These are phyloP conservation scores for Anas georgica DNA, from an alignment of 2,797 vertebrate genomes.

Conservation along the genomic window DNA sequence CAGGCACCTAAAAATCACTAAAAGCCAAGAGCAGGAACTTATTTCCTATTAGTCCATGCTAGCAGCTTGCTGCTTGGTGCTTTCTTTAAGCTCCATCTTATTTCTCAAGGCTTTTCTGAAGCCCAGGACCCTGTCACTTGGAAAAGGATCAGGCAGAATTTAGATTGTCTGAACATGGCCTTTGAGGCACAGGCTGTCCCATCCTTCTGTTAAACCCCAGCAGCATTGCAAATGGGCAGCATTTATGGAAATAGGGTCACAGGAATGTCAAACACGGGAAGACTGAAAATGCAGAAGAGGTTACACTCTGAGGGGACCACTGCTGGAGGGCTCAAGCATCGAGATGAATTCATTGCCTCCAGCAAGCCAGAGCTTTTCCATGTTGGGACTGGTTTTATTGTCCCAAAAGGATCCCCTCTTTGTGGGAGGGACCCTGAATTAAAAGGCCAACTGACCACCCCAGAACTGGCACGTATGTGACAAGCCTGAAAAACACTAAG, in stretches of 20 bases:
- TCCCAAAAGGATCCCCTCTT: background rate
- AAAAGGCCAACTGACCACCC: background rate
- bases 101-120: background rate
- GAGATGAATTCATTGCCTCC: background rate
- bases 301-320: fast-evolving
- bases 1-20: background rate
- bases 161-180: background rate
- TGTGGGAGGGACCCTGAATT: background rate
- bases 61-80: background rate
- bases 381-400: background rate
- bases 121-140: fast-evolving
- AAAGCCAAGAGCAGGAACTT: background rate
- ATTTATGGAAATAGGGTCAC: background rate
- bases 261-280: background rate
- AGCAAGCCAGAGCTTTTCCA: background rate
- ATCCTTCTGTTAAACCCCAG: fast-evolving
- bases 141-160: constrained; percentile 1
- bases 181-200: background rate
- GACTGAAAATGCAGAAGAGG: background rate
- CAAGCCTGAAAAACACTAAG: background rate
- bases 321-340: background rate
- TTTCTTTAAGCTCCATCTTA: background rate
- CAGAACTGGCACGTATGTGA: background rate
- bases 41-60: fast-evolving
- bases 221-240: background rate